These are phyloP conservation scores for Ophraella communa DNA, from an alignment of 2,888 invertebrate species.

Conservation along the genomic window DNA sequence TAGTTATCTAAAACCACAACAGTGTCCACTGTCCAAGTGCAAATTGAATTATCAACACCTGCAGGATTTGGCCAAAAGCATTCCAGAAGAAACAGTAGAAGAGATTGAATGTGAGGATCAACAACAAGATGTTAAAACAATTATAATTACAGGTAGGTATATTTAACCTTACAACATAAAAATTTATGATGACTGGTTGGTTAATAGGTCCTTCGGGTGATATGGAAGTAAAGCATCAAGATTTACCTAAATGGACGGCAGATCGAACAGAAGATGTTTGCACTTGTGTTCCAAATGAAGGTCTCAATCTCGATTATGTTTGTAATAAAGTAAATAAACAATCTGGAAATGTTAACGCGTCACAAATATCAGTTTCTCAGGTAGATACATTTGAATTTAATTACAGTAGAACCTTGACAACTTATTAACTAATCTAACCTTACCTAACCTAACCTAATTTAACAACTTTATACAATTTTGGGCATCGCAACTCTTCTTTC, in stretches of 20 bases:
- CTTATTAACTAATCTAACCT: no score
- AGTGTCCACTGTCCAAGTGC: conserved; percentile 52
- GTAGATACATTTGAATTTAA: background rate
- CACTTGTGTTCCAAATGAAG: conserved; percentile 51
- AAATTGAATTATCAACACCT: conserved; percentile 55
- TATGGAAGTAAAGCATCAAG: conserved; percentile 45
- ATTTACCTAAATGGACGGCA: conserved; percentile 41
- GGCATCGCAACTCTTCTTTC: no score
- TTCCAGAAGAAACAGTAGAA: conserved; percentile 53
- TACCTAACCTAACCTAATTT: no score
- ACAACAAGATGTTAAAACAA: conserved; percentile 41
- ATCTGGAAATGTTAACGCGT: background rate
- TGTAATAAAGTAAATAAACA: conserved; percentile 45
- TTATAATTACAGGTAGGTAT: conserved; percentile 38
- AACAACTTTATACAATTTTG: no score
- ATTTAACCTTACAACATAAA: background rate
- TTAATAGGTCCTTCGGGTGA: conserved; percentile 49
- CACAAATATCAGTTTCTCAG: conserved; percentile 13
- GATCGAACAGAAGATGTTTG: conserved; percentile 48
- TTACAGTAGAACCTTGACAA: background rate
- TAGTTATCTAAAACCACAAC: conserved; percentile 36
- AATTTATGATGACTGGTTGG: background rate
- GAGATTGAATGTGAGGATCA: conserved; percentile 45
- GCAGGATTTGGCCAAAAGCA: conserved; percentile 56
- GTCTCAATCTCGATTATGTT: conserved; percentile 52